These are phyloP conservation scores for Phoenoteleia sp. DNA, from an alignment of 2,888 invertebrate genomes.

Conservation along the genomic window DNA sequence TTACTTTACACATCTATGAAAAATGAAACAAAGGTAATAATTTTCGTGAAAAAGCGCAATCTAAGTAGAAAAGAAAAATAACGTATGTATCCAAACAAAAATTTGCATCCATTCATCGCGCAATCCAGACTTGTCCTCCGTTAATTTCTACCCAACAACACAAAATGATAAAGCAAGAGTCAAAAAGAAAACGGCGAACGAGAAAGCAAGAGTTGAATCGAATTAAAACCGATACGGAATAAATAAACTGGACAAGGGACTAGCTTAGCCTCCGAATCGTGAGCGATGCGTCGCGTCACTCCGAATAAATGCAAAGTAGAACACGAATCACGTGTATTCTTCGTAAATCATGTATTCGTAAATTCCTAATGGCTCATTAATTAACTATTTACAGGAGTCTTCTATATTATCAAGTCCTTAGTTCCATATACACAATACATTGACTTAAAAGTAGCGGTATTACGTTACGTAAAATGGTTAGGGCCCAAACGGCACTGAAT, in stretches of 20 bases:
- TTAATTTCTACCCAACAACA: too few relatives aligned
- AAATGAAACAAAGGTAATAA: slow-evolving; percentile 26
- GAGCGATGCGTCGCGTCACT: slow-evolving; percentile 38
- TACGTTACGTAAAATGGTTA: slow-evolving; percentile 79
- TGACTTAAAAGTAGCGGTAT: slow-evolving; percentile 83
- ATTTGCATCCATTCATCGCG: background rate
- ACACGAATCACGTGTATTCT: slow-evolving; percentile 77
- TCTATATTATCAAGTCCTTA: slow-evolving; percentile 85
- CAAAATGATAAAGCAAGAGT: background rate
- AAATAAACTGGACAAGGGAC: slow-evolving; percentile 68
- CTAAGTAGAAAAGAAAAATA: slow-evolving; percentile 8
- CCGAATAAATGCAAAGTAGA: slow-evolving; percentile 80
- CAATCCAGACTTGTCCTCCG: background rate
- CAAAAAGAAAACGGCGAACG: slow-evolving; percentile 10
- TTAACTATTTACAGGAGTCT: slow-evolving; percentile 85
- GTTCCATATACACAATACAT: slow-evolving; percentile 86
- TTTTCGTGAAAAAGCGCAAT: slow-evolving; percentile 8
- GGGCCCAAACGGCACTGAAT: slow-evolving; percentile 80
- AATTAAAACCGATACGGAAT: slow-evolving; percentile 22
- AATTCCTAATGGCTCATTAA: slow-evolving; percentile 85
- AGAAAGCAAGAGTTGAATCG: slow-evolving; percentile 1
- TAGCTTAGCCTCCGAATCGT: slow-evolving; percentile 60
- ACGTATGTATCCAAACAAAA: background rate
- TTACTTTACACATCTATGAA: slow-evolving; percentile 31
- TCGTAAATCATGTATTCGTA: slow-evolving; percentile 82